Base-by-base conservation (phyloP, 2,113 vertebrate species). In the Misgurnus anguillicaudatus region DNA sequence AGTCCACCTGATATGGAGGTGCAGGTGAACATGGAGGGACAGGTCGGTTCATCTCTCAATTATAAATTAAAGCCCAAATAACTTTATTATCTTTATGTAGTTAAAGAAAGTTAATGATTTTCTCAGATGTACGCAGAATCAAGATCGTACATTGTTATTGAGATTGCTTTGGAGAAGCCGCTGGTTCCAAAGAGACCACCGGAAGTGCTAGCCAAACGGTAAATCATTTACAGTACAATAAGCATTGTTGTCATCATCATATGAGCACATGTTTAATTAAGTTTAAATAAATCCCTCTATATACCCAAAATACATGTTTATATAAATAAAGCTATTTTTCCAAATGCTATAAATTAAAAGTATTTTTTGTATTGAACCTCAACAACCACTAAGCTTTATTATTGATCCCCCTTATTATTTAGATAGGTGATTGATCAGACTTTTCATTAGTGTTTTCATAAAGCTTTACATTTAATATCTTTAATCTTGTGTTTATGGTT, bases 121-220 rank as follows among this genome's bases (percentile, higher is more conserved):
- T 42, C 19, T 36, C 79, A 94, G 93, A 89, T 88, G 87, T 98
- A 96, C 42, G 0, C 6, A 13, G 94, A 97, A 47, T 90, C 94
- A 45, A 91, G 90, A 76, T 96, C 95, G 0, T 98, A 97, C 86
- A 88, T 99, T 38, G 86, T 98, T 64, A 78, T 99, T 88, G 96
- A 98, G 86, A 90, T 98, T 64, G 79, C 91, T 38, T 83, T 99
- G 90, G 92, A 95, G 80, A 98, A 92, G 87, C 91, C 97, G 4
- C 88, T 99, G 78, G 92, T 97, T 48, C 93, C 94, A 4, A 96
- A 94, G 83, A 91, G 92, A 55, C 80, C 88, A 68, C 88, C 85
- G 16, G 96, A 97, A 76, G 96, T 98, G 71, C 88, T 98, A 48
- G 84, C 89, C 36, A 88, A 21, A 79, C 93, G 93, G 98, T 98